These are phyloP conservation scores for Resseliella maxima DNA, from an alignment of 2,888 invertebrate species.

Conservation along the genomic window DNA sequence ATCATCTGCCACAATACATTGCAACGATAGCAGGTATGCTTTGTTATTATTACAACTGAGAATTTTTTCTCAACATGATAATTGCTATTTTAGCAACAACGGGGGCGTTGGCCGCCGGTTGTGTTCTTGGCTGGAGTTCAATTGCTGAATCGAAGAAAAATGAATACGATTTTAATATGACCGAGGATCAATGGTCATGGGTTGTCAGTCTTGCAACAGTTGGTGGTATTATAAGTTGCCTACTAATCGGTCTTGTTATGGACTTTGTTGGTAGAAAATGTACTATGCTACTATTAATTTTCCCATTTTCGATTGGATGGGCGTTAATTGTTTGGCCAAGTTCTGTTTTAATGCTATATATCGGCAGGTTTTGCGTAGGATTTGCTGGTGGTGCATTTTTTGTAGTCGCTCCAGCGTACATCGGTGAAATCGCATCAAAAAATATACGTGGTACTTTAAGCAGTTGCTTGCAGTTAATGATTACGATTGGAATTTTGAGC, in stretches of 20 bases:
- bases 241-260: conserved; percentile 79
- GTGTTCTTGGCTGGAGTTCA: conserved; percentile 82
- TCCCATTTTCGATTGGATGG: conserved; percentile 82
- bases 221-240: conserved; percentile 78
- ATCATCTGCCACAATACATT: too few species aligned
- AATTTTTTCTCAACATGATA: too few species aligned
- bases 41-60: too few species aligned
- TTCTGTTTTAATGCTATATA: conserved; percentile 68
- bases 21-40: too few species aligned
- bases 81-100: conserved; percentile 74
- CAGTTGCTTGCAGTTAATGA: conserved; percentile 87
- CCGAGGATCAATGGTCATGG: conserved; percentile 74
- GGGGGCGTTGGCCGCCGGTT: conserved; percentile 82
- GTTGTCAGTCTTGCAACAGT: conserved; percentile 77
- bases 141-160: conserved; percentile 70
- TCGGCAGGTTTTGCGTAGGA: conserved; percentile 65
- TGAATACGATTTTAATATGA: conserved; percentile 71
- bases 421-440: conserved; percentile 86
- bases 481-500: conserved; percentile 84
- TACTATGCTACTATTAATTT: conserved; percentile 68
- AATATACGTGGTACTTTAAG: conserved; percentile 86
- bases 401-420: conserved; percentile 85
- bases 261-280: conserved; percentile 78
- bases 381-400: conserved; percentile 78
- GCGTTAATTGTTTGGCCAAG: conserved; percentile 78